Base-by-base conservation (phyloP, 2,797 vertebrate species). In the Botia kubotai region DNA sequence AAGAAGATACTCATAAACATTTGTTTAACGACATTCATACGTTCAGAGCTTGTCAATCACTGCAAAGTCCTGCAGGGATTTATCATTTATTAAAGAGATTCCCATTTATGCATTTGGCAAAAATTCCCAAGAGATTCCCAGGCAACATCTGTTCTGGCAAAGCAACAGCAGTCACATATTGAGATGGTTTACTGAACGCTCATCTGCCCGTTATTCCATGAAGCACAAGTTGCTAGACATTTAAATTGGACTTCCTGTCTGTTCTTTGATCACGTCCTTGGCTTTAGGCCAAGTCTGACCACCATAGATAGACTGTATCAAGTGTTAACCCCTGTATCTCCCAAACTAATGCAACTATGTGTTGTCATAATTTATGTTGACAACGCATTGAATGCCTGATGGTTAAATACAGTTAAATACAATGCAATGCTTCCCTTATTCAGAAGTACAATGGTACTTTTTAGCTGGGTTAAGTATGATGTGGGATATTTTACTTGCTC, bases 151-250 rank as follows among this genome's bases (percentile, higher is more conserved):
- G 69, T 46, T 72, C 57, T 65, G 77, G 77, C 19, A 43, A 14
- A 72, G 57, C 43, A 16, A 8, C 17, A 76, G 52, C 7, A 23
- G n/a, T 65, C 70, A 19, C 82, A 82, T 65, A 57, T 55, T 86
- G 79, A 83, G 75, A 57, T 73, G 68, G 72, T 86, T 83, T 81
- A 71, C 29, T n/a, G 68, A 79, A 62, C 55, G 33, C 43, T 50
- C 74, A 68, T 65, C 62, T 83, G 72, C 50, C 29, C 60, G 12
- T 65, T 74, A 71, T 63, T 79, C 72, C 57, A 11, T 68, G 67
- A 67, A 52, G 33, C 77, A 65, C 71, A 53, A 53, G 77, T 79
- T 78, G 65, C 66, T 66, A 55, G 77, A 50, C 50, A 1, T 72
- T 72, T 33, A 72, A 69, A 60, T 53, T 50, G 6, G 63, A 86